Evolutionary conservation across 1,140 invertebrate genomes (phyloP), one percentile per base, ranked within the genome.

Genomic region (Tribolium castaneum): DNA sequence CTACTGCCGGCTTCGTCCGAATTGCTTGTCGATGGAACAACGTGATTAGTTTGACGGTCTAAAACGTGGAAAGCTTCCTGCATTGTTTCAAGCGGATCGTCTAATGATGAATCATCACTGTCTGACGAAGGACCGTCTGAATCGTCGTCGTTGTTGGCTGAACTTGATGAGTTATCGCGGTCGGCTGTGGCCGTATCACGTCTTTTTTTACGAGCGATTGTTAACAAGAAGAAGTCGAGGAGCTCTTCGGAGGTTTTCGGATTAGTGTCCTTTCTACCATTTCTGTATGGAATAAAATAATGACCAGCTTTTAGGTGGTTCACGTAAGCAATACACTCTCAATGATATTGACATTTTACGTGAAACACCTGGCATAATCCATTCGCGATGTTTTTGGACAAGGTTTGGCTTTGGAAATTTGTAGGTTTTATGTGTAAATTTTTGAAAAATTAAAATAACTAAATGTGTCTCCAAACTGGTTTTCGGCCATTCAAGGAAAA

Each of bases 91-190:
- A 66, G 9, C 2, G 59, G 30, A 66, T 66, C 59, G 0, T 35
- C 59, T 10, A 35, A 4, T 4, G 59, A 66, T 5, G 59, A 66
- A 35, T 66, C 59, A 6, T 66, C 59, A 10, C 59, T 66, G 5
- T 66, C 59, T 35, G 54, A 59, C 6, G 59, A 66, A 39, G 59
- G 30, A 39, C 6, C 59, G 5, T 66, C 59, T 10, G 54, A 22
- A 14, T 66, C 54, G 10, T 59, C 54, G 14, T 54, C 54, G 30
- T 66, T 66, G 30, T 66, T 66, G 10, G 59, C 59, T 14, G 59
- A 66, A 66, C 59, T 66, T 14, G 59, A 66, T n/a, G 25, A 34
- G 45, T 66, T 66, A 2, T 34, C 59, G 3, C 12, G 25, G 12
- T 66, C 59, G 10, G 59, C 59, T 9, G 59, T 30, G 10, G 30